Conservation (phyloP, 2,797 vertebrate species). For the Decapterus maruadsi region DNA sequence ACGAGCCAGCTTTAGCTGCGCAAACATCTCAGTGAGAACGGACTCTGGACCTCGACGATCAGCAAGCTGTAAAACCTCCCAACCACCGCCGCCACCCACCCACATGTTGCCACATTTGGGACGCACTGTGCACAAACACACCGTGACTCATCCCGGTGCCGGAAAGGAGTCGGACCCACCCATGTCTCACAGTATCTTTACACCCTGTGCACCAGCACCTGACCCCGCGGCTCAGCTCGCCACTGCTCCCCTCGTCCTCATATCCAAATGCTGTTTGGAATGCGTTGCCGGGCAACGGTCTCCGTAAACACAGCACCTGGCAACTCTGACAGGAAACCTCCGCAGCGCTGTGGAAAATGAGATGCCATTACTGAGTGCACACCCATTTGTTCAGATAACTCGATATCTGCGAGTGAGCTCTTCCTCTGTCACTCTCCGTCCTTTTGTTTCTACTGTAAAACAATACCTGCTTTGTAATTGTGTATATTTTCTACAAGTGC, state of each 20-base stretch:
- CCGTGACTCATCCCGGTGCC: conserved; percentile 66
- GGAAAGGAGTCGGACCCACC: conserved; percentile 60
- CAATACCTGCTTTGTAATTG: background rate
- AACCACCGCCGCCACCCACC: conserved; percentile 56
- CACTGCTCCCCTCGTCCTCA: conserved; percentile 47
- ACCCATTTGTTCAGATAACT: conserved; percentile 65
- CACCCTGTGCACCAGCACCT: conserved; percentile 43
- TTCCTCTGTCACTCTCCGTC: conserved; percentile 20
- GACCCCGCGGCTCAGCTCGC: conserved; percentile 69
- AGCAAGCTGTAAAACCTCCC: conserved; percentile 60
- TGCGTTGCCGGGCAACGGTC: conserved; percentile 78
- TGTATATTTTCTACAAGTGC: conserved; percentile 24
- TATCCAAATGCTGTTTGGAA: conserved; percentile 79
- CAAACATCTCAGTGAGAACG: conserved; percentile 67
- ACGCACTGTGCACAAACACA: conserved; percentile 64
- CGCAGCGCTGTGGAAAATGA: conserved; percentile 74
- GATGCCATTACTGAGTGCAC: conserved; percentile 63
- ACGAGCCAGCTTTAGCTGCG: conserved; percentile 56
- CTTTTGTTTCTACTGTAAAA: conserved; percentile 26
- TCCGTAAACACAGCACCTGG: conserved; percentile 84
- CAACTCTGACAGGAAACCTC: conserved; percentile 80
- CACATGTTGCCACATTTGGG: conserved; percentile 65
- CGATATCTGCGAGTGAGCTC: conserved; percentile 34
- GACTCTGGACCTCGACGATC: conserved; percentile 75
- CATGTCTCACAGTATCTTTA: conserved; percentile 51